A percentile compares a stretch with the other conserved stretches of the same genome.
These are phyloP conservation scores for Zeugodacus cucurbitae DNA, from an alignment of 1,140 invertebrate species.

Conservation along the genomic window DNA sequence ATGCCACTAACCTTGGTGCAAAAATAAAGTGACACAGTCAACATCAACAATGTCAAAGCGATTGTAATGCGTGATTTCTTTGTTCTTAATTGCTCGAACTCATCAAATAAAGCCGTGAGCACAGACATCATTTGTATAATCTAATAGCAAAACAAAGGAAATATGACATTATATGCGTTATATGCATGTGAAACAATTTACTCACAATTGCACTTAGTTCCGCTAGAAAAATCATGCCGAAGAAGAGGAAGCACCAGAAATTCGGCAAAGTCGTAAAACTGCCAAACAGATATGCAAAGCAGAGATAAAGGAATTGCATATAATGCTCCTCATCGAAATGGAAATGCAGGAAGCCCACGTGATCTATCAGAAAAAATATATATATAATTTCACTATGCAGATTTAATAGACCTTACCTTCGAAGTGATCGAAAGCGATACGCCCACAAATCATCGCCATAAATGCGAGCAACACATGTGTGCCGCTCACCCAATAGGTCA, in stretches of 20 bases:
- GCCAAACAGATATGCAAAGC: constrained; percentile 57
- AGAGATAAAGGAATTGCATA: constrained; percentile 59
- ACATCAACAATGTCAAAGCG: constrained; percentile 46
- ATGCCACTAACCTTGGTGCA: constrained; percentile 54
- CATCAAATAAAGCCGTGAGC: constrained; percentile 59
- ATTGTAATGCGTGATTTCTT: constrained; percentile 50
- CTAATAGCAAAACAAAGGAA: constrained; percentile 44
- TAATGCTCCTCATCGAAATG: constrained; percentile 56
- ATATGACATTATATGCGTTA: not conserved
- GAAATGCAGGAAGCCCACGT: constrained; percentile 54
- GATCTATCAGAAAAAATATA: constrained; percentile 46
- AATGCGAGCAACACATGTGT: constrained; percentile 52
- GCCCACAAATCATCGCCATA: constrained; percentile 55
- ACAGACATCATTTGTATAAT: constrained; percentile 57
- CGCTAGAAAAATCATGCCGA: constrained; percentile 55
- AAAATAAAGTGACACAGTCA: constrained; percentile 55
- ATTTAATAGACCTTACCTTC: constrained; percentile 47
- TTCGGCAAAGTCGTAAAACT: constrained; percentile 56
- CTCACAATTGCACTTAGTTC: constrained; percentile 60
- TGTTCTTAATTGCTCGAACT: constrained; percentile 55
- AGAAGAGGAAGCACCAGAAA: constrained; percentile 60
- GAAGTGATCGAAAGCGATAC: constrained; percentile 61
- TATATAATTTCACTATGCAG: too few relatives aligned
- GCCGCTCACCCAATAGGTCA: constrained; percentile 54
- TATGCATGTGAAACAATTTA: not conserved